Conservation (phyloP, 2,888 invertebrate genomes). For the Machimus atricapillus region DNA sequence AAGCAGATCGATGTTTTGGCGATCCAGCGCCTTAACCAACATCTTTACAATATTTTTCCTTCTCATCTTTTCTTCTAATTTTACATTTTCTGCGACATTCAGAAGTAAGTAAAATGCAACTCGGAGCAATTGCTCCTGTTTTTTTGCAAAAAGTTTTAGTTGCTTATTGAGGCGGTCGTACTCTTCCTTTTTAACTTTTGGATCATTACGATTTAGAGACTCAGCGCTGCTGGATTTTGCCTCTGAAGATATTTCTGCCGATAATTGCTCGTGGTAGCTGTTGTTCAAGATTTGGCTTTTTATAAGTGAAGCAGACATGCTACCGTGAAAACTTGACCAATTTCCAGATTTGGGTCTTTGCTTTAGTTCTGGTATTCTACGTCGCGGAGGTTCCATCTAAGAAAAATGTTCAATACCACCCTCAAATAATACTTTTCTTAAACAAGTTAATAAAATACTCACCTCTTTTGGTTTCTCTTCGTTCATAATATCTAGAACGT, state of each 20-base stretch:
- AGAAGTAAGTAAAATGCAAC: slow-evolving; percentile 92
- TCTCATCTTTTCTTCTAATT: slow-evolving; percentile 96
- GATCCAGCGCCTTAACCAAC: slow-evolving; percentile 85
- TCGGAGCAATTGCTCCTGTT: slow-evolving; percentile 91
- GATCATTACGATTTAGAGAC: slow-evolving; percentile 57
- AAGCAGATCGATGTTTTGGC: slow-evolving; percentile 88
- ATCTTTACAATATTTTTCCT: slow-evolving; percentile 90
- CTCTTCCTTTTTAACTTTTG: slow-evolving; percentile 70
- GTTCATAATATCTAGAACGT: slow-evolving; percentile 62
- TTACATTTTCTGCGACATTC: slow-evolving; percentile 94
- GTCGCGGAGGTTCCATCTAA: slow-evolving; percentile 70
- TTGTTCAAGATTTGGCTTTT: slow-evolving; percentile 70
- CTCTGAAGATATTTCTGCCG: slow-evolving; percentile 51
- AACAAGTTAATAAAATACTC: neutral
- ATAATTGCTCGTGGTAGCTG: slow-evolving; percentile 74
- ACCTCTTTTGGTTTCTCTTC: slow-evolving; percentile 63
- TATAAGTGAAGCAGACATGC: slow-evolving; percentile 62
- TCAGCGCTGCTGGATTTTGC: slow-evolving; percentile 60
- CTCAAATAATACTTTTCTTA: neutral
- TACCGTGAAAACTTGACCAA: slow-evolving; percentile 65
- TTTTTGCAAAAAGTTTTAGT: slow-evolving; percentile 81
- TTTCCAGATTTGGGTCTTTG: slow-evolving; percentile 79
- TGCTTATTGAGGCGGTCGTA: slow-evolving; percentile 80
- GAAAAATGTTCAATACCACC: neutral
- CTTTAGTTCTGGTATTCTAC: slow-evolving; percentile 76